Evolutionary conservation across 2,113 vertebrate genomes (phyloP).

Genomic region (Mixornis gularis): DNA sequence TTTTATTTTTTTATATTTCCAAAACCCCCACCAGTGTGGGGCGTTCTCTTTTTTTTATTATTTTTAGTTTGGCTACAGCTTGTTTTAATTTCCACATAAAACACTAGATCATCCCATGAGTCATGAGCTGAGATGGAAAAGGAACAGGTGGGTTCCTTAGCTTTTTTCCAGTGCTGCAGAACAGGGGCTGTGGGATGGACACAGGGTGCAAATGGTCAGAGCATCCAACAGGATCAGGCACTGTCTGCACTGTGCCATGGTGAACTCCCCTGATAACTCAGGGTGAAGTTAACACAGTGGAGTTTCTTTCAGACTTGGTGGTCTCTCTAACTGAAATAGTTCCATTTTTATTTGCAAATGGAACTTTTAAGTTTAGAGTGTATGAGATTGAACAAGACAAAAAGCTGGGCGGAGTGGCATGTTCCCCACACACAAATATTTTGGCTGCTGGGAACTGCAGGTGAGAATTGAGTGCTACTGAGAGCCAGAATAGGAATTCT

Average conservation of each 20-base stretch:
- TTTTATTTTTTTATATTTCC: slow-evolving; percentile 1
- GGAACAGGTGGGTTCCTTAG: neutral
- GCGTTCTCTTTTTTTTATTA: neutral
- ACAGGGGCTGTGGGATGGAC: neutral
- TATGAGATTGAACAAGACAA: neutral
- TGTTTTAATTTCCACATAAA: neutral
- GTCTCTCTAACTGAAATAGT: neutral
- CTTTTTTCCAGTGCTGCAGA: neutral
- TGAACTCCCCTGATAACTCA: neutral
- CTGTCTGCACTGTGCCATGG: neutral
- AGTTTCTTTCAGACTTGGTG: neutral
- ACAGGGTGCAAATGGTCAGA: too few species aligned
- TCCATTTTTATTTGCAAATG: neutral
- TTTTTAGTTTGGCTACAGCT: neutral
- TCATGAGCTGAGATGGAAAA: neutral
- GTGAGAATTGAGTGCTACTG: neutral
- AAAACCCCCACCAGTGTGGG: neutral
- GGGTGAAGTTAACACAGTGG: neutral
- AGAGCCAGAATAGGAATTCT: neutral
- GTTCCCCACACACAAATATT: neutral
- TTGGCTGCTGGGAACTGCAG: neutral
- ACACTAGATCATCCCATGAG: neutral
- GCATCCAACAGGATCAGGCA: fast-evolving
- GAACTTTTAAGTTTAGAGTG: neutral
- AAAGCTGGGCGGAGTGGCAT: neutral